Base-by-base conservation (phyloP, 1,140 invertebrate species). In the Gryllus bimaculatus region DNA sequence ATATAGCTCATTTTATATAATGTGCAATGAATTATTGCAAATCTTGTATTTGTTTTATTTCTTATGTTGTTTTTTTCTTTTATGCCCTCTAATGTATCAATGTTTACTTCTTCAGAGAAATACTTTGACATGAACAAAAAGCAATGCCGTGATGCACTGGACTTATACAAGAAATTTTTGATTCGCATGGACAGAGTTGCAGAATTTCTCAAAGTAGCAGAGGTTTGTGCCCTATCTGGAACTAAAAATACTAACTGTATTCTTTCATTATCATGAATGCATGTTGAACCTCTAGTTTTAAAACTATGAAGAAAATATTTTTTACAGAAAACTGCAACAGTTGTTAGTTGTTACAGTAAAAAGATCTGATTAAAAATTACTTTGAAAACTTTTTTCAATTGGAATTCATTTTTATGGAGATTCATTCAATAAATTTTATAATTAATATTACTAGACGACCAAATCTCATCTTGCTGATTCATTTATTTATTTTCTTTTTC, bases 101-200 rank as follows among this genome's bases (percentile, higher is more conserved):
- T 73, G 21, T 47, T 78, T 79, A 7, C 18, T 66, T 48, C 48
- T 75, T 7, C 85, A 92, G 96, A 98, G 87, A 98, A 99, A 88
- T 99, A 97, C 89, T 99, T 99, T 88, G 97, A 99, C 86, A 99
- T 99, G 97, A 99, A 99, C 87, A 99, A 99, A 86, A 99, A 99
- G 86, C 94, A 95, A 84, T 98, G 96, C 84, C 91, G 96, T 84
- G 98, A 99, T 86, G 98, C 96, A 81, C 90, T 99, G 84, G 98
- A 99, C 85, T 92, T 98, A 81, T 99, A 99, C 87, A 99, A 99
- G 88, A 98, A 98, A 87, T 99, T 99, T 88, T 91, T 99, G 78
- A 96, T 98, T 82, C 90, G 98, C 84, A 99, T 99, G 96, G 98
- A 99, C 88, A 92, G 96, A 87, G 98, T 99, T 73, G 96, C 95